Conservation (phyloP, 30 jellyfish, hydroid and myxozoan species). For the Cassiopea xamachana region DNA sequence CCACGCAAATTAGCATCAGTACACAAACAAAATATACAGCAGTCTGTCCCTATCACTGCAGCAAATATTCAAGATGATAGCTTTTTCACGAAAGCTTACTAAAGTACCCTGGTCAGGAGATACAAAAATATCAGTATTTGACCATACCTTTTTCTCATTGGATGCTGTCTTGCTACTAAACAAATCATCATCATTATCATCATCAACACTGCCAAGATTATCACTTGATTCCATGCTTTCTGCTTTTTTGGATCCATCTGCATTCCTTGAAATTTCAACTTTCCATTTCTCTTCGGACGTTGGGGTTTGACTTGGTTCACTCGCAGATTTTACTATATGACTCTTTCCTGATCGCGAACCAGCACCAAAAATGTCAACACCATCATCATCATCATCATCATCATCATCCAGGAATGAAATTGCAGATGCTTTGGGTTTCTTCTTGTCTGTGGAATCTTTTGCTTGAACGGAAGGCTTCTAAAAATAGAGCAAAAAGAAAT, state of each 20-base stretch:
- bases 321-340: background rate
- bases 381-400: conserved; percentile 41
- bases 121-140: background rate
- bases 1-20: too few species aligned
- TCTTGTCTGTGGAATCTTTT: conserved; percentile 2
- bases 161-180: background rate
- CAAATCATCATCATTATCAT: conserved; percentile 18
- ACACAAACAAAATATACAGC: too few species aligned
- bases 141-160: background rate
- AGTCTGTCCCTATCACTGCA: too few species aligned
- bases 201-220: conserved; percentile 39
- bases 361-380: conserved; percentile 36
- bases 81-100: too few species aligned
- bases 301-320: conserved; percentile 3
- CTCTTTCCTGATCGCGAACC: conserved; percentile 13
- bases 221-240: conserved; percentile 4
- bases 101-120: background rate
- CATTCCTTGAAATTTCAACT: conserved; percentile 8
- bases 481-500: background rate
- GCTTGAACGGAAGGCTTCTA: conserved; percentile 4
- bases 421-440: conserved; percentile 42
- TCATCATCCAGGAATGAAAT: conserved; percentile 34
- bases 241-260: background rate
- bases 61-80: too few species aligned
- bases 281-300: conserved; percentile 19